Evolutionary conservation across 2,797 vertebrate species (phyloP).

Genomic region (Enteromius fasciolatus): DNA sequence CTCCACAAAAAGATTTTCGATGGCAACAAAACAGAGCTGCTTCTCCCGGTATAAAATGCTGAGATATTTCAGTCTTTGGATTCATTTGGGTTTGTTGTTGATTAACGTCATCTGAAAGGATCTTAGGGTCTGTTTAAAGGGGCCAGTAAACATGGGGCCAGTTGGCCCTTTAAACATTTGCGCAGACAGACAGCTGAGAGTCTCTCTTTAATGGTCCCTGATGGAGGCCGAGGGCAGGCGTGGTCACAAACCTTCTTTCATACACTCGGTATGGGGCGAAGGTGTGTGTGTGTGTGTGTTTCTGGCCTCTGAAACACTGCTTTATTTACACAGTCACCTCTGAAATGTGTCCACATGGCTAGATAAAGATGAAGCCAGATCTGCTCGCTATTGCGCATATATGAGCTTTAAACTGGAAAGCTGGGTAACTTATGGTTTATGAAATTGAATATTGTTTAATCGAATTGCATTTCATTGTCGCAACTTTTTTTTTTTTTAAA

Average conservation of each 20-base stretch:
- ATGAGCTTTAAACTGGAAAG: background rate
- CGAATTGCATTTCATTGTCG: background rate
- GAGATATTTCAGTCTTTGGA: background rate
- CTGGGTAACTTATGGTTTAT: background rate
- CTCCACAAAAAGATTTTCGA: background rate
- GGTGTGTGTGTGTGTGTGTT: slow-evolving; percentile 37
- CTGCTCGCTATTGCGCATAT: slow-evolving; percentile 56
- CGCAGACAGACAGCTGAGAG: slow-evolving; percentile 76
- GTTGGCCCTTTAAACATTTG: slow-evolving; percentile 78
- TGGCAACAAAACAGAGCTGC: slow-evolving; percentile 19
- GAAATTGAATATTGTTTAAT: background rate
- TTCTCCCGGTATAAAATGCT: slow-evolving; percentile 6
- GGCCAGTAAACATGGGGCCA: slow-evolving; percentile 65
- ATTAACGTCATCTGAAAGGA: slow-evolving; percentile 26
- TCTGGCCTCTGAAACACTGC: slow-evolving; percentile 42
- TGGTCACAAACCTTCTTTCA: slow-evolving; percentile 59
- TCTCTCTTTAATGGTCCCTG: slow-evolving; percentile 69
- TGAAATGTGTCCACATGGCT: slow-evolving; percentile 59
- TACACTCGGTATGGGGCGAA: slow-evolving; percentile 48
- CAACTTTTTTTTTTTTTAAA: background rate
- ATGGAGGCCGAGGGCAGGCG: slow-evolving; percentile 60
- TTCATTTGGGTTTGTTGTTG: slow-evolving; percentile 17
- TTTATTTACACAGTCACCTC: slow-evolving; percentile 53
- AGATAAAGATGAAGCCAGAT: slow-evolving; percentile 17
- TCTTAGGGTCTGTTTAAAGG: slow-evolving; percentile 38